Evolutionary conservation across 1,140 invertebrate genomes (phyloP), one percentile per base, ranked within the genome.

Genomic region (Eufriesea mexicana): DNA sequence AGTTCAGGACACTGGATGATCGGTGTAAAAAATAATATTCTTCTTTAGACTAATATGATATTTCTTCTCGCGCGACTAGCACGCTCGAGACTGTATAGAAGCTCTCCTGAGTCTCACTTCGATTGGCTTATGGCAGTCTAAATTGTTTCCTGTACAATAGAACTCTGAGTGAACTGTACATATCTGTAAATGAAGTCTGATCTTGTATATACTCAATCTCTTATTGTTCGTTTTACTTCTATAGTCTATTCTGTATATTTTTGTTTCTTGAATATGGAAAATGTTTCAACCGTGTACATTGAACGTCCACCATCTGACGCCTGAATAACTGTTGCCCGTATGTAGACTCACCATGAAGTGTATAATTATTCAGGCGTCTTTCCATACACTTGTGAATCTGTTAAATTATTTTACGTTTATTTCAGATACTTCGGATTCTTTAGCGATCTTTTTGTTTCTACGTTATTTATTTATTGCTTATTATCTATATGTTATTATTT

Each of bases 111-210:
- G 59, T 86, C 73, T 61, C 78, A 67, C 80, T 85, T 80, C 64
- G 79, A 85, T 85, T 85, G 89, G 85, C 85, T 90, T 91, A 71
- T 86, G 83, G 87, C 84, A 81, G 85, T 86, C 87, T 78, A 87
- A 87, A 88, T 88, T 88, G 28, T 83, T 78, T 73, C 61, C 66
- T 89, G 77, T 81, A 83, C 66, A 86, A 84, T 80, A 83, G 23
- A 80, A 82, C 42, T 62, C 42, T 87, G 62, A 71, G 85, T 75
- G 68, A 84, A 84, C 76, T 90, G 89, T 90, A 90, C 72, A 90
- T 89, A 90, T 16, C n/a, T 89, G 87, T 89, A 89, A 86, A 89
- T 89, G 84, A 86, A 42, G 54, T 71, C 64, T 25, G 62, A 84
- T 77, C 14, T 73, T 89, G 87, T 88, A 88, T 61, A 90, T 90